Percentiles rank a stretch among this genome's conserved stretches.
Evolutionary conservation across 1,140 invertebrate genomes (phyloP).

Genomic region (Drosophila ficusphila): DNA sequence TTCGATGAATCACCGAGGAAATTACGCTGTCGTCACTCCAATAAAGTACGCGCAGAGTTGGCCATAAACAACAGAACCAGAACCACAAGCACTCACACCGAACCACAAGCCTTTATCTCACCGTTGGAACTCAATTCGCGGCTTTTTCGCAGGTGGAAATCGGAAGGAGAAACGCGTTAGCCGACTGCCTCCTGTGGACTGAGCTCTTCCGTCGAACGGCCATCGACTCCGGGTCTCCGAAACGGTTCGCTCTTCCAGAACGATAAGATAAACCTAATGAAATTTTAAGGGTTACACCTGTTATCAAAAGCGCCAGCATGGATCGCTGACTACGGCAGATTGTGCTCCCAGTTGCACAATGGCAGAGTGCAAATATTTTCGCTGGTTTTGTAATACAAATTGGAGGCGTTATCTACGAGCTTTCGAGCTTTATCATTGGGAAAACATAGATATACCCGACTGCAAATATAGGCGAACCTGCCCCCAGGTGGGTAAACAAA

Average conservation of each 20-base stretch:
- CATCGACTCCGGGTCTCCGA: constrained; percentile 37
- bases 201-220: constrained; percentile 40
- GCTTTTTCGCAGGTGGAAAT: neutral
- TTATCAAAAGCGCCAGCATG: constrained; percentile 49
- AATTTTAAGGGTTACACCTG: constrained; percentile 73
- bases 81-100: neutral
- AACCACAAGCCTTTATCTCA: constrained; percentile 51
- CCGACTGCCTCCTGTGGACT: constrained; percentile 63
- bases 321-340: constrained; percentile 12
- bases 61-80: constrained; percentile 41
- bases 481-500: constrained; percentile 23
- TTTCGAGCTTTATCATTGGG: constrained; percentile 27
- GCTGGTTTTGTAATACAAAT: constrained; percentile 44
- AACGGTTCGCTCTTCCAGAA: constrained; percentile 16
- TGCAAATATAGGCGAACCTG: constrained; percentile 10
- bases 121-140: constrained; percentile 42
- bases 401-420: constrained; percentile 37
- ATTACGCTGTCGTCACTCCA: constrained; percentile 40
- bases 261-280: constrained; percentile 77
- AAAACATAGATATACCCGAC: constrained; percentile 24
- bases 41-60: constrained; percentile 42
- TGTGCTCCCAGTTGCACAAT: constrained; percentile 25
- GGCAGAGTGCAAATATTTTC: constrained; percentile 42
- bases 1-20: constrained; percentile 58
- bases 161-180: constrained; percentile 42